Evolutionary conservation across 2,113 vertebrate genomes (phyloP).

Genomic region (Gulo gulo): DNA sequence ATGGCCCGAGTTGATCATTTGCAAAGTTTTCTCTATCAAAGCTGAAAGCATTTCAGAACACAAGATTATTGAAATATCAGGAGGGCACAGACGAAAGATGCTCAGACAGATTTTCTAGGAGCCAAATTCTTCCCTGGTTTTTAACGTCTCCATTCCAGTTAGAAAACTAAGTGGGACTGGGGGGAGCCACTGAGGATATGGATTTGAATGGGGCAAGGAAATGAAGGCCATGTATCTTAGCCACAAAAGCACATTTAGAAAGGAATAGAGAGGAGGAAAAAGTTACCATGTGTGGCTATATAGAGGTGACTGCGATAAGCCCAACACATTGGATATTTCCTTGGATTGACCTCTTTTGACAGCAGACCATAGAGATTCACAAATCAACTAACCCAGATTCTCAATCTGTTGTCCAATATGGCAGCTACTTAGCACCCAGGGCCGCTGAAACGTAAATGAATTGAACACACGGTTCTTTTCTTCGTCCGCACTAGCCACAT

Average conservation of each 20-base stretch:
- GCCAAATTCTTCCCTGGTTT: background rate
- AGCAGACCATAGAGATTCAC: background rate
- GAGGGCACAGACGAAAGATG: background rate
- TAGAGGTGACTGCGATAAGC: background rate
- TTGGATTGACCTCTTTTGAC: background rate
- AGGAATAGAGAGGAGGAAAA: background rate
- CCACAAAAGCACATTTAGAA: background rate
- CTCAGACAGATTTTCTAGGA: slow-evolving; percentile 15
- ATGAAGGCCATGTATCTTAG: background rate
- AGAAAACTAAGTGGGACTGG: background rate
- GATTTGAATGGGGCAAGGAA: background rate
- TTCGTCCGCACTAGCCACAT: background rate
- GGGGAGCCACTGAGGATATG: background rate
- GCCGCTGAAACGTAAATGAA: background rate
- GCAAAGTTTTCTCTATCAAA: background rate
- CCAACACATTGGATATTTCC: background rate
- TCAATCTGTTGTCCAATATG: background rate
- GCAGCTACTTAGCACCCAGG: background rate
- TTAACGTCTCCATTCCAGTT: background rate
- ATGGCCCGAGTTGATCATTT: background rate
- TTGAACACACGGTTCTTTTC: background rate
- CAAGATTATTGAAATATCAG: slow-evolving; percentile 8
- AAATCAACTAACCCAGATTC: background rate
- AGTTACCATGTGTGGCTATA: background rate
- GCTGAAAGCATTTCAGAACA: slow-evolving; percentile 29